Evolutionary conservation across 2,797 vertebrate species (phyloP).

Genomic region (Xyrichtys novacula): DNA sequence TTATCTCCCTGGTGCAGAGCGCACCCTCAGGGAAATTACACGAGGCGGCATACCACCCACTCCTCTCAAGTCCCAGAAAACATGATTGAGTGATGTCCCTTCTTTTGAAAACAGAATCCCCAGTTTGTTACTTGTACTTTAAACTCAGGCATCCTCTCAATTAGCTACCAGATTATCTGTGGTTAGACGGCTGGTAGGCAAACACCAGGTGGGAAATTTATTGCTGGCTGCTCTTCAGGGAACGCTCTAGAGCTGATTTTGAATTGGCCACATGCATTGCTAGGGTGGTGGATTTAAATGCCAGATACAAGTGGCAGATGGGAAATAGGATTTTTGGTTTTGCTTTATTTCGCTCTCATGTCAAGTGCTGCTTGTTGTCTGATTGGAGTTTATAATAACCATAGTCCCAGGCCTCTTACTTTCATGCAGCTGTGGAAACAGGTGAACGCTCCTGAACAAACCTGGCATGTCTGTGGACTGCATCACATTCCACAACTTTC

Average conservation of each 20-base stretch:
- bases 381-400: slow-evolving; percentile 38
- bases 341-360: slow-evolving; percentile 38
- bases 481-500: slow-evolving; percentile 48
- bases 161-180: slow-evolving; percentile 29
- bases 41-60: slow-evolving; percentile 22
- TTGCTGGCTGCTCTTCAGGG: slow-evolving; percentile 38
- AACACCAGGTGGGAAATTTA: slow-evolving; percentile 48
- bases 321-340: slow-evolving; percentile 49
- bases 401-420: slow-evolving; percentile 30
- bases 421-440: slow-evolving; percentile 44
- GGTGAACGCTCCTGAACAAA: slow-evolving; percentile 41
- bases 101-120: slow-evolving; percentile 12
- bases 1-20: slow-evolving; percentile 65
- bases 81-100: slow-evolving; percentile 41
- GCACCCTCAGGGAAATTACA: slow-evolving; percentile 64
- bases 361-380: slow-evolving; percentile 51
- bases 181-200: slow-evolving; percentile 26
- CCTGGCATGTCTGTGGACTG: slow-evolving; percentile 32
- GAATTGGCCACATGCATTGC: slow-evolving; percentile 41
- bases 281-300: slow-evolving; percentile 38
- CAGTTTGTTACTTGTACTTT: slow-evolving; percentile 23
- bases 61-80: slow-evolving; percentile 28
- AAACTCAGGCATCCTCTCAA: slow-evolving; percentile 27
- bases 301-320: slow-evolving; percentile 53
- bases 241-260: slow-evolving; percentile 46